Evolutionary conservation across 1,140 invertebrate genomes (phyloP).

Genomic region (Cotesia chilonis): DNA sequence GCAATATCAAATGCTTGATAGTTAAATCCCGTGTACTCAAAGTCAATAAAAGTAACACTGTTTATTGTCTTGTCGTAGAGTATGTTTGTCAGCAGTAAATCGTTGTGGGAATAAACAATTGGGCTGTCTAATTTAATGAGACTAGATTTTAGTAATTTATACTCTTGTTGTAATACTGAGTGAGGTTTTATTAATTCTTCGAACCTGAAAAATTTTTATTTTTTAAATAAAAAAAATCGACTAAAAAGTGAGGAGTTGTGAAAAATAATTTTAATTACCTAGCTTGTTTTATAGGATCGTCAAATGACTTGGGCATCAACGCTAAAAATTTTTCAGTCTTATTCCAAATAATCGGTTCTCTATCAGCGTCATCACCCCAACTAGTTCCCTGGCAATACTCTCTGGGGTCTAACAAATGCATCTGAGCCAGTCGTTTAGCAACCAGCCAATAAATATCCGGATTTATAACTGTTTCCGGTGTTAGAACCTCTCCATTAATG

Average conservation of each 20-base stretch:
- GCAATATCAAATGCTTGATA: constrained; percentile 97
- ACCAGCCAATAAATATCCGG: constrained; percentile 78
- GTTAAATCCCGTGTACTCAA: constrained; percentile 94
- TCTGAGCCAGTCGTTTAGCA: constrained; percentile 80
- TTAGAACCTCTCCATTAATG: constrained; percentile 83
- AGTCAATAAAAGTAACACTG: constrained; percentile 93
- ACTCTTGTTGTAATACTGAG: constrained; percentile 74
- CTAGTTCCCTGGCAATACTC: constrained; percentile 39
- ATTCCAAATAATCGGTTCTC: constrained; percentile 75
- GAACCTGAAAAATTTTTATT: constrained; percentile 70
- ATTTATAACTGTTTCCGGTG: constrained; percentile 74
- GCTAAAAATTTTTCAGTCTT: constrained; percentile 79
- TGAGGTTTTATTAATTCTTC: constrained; percentile 73
- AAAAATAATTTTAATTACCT: constrained; percentile 61
- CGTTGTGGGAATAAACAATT: constrained; percentile 97
- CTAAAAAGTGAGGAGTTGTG: background rate
- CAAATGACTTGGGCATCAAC: constrained; percentile 75
- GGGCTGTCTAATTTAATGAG: constrained; percentile 76
- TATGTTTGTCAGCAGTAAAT: constrained; percentile 93
- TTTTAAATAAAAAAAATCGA: background rate
- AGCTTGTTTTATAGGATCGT: constrained; percentile 70
- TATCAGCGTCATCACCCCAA: constrained; percentile 34
- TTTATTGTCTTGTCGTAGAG: constrained; percentile 79
- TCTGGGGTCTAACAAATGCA: constrained; percentile 74
- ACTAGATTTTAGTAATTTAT: constrained; percentile 72